Conservation (phyloP, 2,797 vertebrate species). For the Kryptopterus vitreolus region DNA sequence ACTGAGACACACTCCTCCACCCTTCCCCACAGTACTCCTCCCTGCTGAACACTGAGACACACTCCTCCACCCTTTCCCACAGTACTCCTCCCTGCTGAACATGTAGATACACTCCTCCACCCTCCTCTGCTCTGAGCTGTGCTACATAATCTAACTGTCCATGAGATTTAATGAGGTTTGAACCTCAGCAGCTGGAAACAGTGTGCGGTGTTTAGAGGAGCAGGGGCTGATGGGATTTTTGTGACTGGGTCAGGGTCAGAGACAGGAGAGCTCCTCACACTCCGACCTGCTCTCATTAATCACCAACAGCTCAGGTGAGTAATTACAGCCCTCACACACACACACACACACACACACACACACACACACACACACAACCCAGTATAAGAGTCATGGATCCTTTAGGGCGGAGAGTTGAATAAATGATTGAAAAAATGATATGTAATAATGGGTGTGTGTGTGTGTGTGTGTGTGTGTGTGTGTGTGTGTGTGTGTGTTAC, state of each 20-base stretch:
- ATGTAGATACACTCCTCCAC: too few species aligned
- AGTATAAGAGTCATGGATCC: background rate
- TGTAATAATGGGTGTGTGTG: background rate
- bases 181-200: background rate
- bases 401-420: background rate
- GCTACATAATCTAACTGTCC: background rate
- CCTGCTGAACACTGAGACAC: too few species aligned
- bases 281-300: background rate
- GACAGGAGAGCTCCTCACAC: background rate
- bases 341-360: background rate
- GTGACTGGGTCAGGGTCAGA: background rate
- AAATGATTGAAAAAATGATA: background rate
- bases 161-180: background rate
- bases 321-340: background rate
- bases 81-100: accelerated
- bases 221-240: background rate
- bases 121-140: background rate
- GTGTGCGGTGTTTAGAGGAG: background rate
- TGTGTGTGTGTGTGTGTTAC: conserved; percentile 64
- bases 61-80: too few species aligned
- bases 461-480: conserved; percentile 14
- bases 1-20: too few species aligned
- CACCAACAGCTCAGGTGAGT: background rate
- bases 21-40: too few species aligned
- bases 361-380: background rate